Percentiles rank a stretch among this genome's conserved stretches.
Conservation (phyloP, 2,113 vertebrate species). For the Aegotheles bennettii region DNA sequence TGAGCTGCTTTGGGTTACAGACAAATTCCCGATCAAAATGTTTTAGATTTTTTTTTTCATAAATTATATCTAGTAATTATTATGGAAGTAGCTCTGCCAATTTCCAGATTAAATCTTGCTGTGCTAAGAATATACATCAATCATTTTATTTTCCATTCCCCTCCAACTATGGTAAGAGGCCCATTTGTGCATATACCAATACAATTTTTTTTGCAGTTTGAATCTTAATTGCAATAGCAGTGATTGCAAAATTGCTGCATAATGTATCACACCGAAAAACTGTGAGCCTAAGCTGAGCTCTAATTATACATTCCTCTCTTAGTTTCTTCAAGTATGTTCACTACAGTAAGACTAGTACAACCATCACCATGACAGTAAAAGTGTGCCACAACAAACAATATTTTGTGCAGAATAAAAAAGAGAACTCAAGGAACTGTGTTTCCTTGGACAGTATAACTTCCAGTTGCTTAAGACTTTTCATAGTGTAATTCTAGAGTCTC, state of each 20-base stretch:
- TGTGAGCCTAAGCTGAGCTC: background rate
- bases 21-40: background rate
- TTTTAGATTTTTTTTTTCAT: background rate
- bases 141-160: background rate
- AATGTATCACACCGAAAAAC: background rate
- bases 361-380: rapidly evolving
- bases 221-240: background rate
- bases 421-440: rapidly evolving
- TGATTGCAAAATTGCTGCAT: background rate
- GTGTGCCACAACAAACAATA: rapidly evolving
- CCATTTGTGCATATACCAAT: background rate
- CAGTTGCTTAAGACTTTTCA: background rate
- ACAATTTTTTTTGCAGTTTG: background rate
- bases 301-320: background rate
- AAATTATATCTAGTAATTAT: background rate
- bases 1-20: background rate
- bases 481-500: background rate
- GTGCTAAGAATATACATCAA: background rate
- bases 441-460: background rate
- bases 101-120: background rate
- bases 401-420: background rate
- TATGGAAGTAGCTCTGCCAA: background rate
- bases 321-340: background rate
- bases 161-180: background rate
- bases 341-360: background rate